A percentile compares a stretch with the other conserved stretches of the same genome.
These are phyloP conservation scores for Lasioglossum lativentre DNA, from an alignment of 2,888 invertebrate genomes.

Conservation along the genomic window DNA sequence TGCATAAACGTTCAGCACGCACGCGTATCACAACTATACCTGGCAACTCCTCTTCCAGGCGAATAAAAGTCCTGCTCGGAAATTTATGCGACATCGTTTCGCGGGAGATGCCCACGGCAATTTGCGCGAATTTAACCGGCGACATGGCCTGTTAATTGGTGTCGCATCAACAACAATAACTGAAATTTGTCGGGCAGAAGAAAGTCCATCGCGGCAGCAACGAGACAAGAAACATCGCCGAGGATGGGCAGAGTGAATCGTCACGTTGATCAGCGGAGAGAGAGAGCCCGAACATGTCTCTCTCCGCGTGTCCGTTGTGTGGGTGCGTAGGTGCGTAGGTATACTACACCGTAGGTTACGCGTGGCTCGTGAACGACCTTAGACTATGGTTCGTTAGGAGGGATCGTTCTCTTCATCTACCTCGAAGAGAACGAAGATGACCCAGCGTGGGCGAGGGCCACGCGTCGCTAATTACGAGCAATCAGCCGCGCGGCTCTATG, in stretches of 20 bases:
- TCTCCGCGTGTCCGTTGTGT: slow-evolving; percentile 19
- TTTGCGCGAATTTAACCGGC: background rate
- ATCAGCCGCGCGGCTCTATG: slow-evolving; percentile 79
- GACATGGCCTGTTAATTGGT: background rate
- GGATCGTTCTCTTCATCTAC: slow-evolving; percentile 60
- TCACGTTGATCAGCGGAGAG: slow-evolving; percentile 56
- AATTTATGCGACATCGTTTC: background rate
- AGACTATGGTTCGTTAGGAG: slow-evolving; percentile 67
- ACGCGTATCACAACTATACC: background rate
- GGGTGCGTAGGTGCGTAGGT: slow-evolving; percentile 62
- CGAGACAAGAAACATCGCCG: slow-evolving; percentile 23
- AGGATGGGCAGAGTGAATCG: slow-evolving; percentile 56
- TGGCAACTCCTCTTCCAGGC: background rate
- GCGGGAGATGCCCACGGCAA: background rate
- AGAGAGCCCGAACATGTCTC: background rate
- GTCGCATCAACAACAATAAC: slow-evolving; percentile 7
- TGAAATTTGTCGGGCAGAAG: slow-evolving; percentile 29
- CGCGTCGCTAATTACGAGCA: slow-evolving; percentile 83
- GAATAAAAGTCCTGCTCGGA: background rate
- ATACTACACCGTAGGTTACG: slow-evolving; percentile 49
- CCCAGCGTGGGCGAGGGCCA: slow-evolving; percentile 82
- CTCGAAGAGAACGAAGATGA: slow-evolving; percentile 62
- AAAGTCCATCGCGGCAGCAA: background rate
- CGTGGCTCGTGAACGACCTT: slow-evolving; percentile 63
- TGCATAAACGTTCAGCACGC: background rate